Evolutionary conservation across 2,113 vertebrate genomes (phyloP), one percentile per base, ranked within the genome.

Genomic region (Oxyruncus cristatus): DNA sequence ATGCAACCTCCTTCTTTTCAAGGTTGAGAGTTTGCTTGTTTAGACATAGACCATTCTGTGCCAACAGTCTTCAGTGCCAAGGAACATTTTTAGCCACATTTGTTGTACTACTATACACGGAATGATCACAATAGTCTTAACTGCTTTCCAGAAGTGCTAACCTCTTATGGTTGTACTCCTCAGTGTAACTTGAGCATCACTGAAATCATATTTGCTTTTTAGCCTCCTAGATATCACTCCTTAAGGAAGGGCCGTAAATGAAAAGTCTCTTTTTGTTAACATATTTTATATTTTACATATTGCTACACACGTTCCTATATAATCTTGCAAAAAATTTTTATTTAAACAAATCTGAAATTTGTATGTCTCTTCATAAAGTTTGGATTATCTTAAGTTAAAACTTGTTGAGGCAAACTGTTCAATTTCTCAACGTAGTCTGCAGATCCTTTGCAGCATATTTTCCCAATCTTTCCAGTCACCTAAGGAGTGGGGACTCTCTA

Each of bases 1-100:
- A 27, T 76, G 17, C 85, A 91, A 9, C 46, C 44, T 96, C 75
- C 79, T 95, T 61, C 70, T 94, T 95, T 85, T 94, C 63, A 76
- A 70, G 63, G 59, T 6, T 86, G 75, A 72, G 67, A 73, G 41
- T 86, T 85, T 88, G 27, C 53, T 85, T 85, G 18, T 30, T 90
- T 53, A 92, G 32, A 55, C 75, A 52, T 22, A 62, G 44, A 12
- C 44, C n/a, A 11, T 56, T 72, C 27, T 70, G 58, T 92, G 79
- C 91, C 83, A 92, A 67, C 10, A 39, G 28, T 70, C 71, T 56
- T 65, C 75, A 86, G 30, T 86, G 83, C 93, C 86, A 83, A 68
- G 78, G 39, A 85, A 55, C 41, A n/a, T 83, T 96, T 88, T 71
- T 93, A 44, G 44, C 26, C 35, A 68, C 76, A 32, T 61, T 93